phyloP scores from a whole-genome alignment of 2,113 vertebrate species.

The Apodemus speciosus region DNA sequence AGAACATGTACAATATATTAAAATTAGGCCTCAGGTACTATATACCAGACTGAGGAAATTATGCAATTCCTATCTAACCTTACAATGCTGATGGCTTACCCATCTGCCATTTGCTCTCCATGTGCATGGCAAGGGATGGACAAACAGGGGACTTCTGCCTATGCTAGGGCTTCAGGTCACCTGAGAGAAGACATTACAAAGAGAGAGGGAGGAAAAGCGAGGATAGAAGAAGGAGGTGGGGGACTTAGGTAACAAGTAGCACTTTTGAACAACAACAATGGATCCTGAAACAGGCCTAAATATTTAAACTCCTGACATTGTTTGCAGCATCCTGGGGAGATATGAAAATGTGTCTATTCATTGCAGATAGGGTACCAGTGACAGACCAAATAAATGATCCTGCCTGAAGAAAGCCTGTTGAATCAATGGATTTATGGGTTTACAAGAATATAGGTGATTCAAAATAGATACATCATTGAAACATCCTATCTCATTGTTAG shows the following conservation, averaged over 20 bases:
- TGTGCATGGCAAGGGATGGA: background rate
- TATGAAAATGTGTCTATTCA: background rate
- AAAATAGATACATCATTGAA: background rate
- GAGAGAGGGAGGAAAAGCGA: no score
- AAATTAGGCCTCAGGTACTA: background rate
- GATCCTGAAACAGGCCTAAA: background rate
- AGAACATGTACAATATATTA: no score
- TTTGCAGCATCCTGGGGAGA: background rate
- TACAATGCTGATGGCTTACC: no score
- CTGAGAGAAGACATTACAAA: background rate
- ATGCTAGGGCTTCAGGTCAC: background rate
- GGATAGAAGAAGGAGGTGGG: no score
- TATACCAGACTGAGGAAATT: background rate
- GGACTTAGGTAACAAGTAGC: background rate
- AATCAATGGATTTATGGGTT: background rate
- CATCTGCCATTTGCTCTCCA: background rate
- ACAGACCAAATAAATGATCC: background rate
- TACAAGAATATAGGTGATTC: no score
- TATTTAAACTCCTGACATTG: background rate
- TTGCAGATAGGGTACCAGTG: no score
- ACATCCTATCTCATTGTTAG: background rate
- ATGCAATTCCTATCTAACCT: background rate
- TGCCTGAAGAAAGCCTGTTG: background rate
- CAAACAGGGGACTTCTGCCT: background rate
- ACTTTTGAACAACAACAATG: conserved; percentile 11